These are phyloP conservation scores for Meganola albula DNA, from an alignment of 2,888 invertebrate genomes.

Conservation along the genomic window DNA sequence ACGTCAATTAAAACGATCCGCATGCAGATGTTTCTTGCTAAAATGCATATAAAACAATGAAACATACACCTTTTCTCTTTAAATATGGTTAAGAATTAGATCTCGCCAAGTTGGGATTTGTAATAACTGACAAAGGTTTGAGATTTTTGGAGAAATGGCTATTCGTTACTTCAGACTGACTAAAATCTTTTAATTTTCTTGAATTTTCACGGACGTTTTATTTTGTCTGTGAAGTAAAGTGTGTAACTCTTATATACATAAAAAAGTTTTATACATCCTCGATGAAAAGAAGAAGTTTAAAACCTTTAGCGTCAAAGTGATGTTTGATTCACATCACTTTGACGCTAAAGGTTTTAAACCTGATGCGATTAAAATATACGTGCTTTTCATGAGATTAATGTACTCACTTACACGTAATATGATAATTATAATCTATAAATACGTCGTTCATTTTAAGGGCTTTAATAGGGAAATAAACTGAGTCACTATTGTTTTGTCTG, in stretches of 20 bases:
- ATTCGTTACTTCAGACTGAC: slow-evolving; percentile 11
- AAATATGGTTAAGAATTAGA: no score
- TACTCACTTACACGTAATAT: no score
- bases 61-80: no score
- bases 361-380: slow-evolving; percentile 23
- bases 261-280: slow-evolving; percentile 41
- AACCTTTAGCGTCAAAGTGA: slow-evolving; percentile 23
- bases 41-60: no score
- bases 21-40: no score
- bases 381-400: slow-evolving; percentile 13
- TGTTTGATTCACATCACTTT: slow-evolving; percentile 27
- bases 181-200: slow-evolving; percentile 21
- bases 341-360: slow-evolving; percentile 22
- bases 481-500: slow-evolving; percentile 11
- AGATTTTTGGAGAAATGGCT: slow-evolving; percentile 19
- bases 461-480: no score
- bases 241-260: slow-evolving; percentile 38
- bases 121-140: no score
- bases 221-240: slow-evolving; percentile 41
- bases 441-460: no score
- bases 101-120: no score
- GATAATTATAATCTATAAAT: no score
- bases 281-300: slow-evolving; percentile 33
- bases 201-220: slow-evolving; percentile 40
- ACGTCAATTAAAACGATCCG: no score